phyloP scores from a whole-genome alignment of 2,888 invertebrate species.

The Stenurella melanura region DNA sequence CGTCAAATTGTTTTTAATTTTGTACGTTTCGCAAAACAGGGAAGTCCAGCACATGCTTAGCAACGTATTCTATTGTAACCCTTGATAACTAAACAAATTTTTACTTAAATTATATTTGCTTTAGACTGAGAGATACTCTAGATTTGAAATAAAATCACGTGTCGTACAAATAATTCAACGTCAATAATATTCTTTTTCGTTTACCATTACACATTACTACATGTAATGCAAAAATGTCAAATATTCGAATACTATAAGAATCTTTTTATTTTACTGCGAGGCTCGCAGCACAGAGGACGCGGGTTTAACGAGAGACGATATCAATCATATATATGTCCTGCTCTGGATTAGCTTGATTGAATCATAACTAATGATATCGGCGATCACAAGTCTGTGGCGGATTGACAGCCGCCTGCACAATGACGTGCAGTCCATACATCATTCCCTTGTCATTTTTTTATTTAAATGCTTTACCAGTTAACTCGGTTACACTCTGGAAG shows the following conservation, averaged over 20 bases:
- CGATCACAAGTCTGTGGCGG: slow-evolving; percentile 59
- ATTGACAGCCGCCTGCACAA: slow-evolving; percentile 65
- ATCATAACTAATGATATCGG: slow-evolving; percentile 68
- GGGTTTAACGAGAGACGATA: slow-evolving; percentile 60
- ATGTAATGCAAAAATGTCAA: neutral
- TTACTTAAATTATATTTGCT: too few species aligned
- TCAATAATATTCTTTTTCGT: too few species aligned
- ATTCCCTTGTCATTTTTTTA: slow-evolving; percentile 60
- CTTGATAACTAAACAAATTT: too few species aligned
- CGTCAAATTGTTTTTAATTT: too few species aligned
- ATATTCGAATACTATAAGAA: neutral
- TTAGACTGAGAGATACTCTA: too few species aligned
- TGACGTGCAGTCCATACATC: slow-evolving; percentile 64
- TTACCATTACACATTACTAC: too few species aligned
- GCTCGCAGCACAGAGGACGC: slow-evolving; percentile 14
- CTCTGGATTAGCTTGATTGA: slow-evolving; percentile 65
- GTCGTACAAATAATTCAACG: too few species aligned
- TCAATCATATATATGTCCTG: slow-evolving; percentile 64
- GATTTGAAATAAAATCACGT: too few species aligned
- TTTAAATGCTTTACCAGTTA: slow-evolving; percentile 50
- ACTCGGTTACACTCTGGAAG: slow-evolving; percentile 43
- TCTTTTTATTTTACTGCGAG: slow-evolving; percentile 22
- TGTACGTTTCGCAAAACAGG: too few species aligned
- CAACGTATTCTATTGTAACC: too few species aligned
- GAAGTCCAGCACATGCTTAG: too few species aligned